Percentiles rank a stretch among this genome's conserved stretches.
phyloP scores from a whole-genome alignment of 2,113 vertebrate genomes.

The Acinonyx jubatus region DNA sequence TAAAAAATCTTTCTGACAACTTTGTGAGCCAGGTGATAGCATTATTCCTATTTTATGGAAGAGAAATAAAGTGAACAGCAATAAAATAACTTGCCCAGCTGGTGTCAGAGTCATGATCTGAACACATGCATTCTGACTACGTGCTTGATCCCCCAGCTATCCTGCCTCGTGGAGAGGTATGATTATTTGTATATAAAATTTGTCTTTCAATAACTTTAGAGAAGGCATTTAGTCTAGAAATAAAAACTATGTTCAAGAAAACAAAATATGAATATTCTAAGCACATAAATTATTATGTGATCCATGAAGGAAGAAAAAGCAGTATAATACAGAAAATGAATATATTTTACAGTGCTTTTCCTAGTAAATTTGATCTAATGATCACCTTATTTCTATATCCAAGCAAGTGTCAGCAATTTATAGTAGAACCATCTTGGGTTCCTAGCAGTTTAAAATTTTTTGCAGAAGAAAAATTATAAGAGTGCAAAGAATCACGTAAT shows the following conservation, averaged over 20 bases:
- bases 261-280: not conserved
- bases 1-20: not conserved
- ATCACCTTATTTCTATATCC: not conserved
- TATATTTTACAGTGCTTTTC: not conserved
- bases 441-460: constrained; percentile 25
- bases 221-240: not conserved
- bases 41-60: not conserved
- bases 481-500: not conserved
- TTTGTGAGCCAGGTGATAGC: not conserved
- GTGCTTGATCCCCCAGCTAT: not conserved
- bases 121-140: accelerated
- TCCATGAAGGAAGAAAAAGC: not conserved
- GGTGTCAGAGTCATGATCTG: not conserved
- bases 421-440: not conserved
- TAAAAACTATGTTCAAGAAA: not conserved
- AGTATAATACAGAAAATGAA: not conserved
- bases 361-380: not conserved
- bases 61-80: not conserved
- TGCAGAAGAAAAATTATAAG: constrained; percentile 14
- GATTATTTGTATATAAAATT: not conserved
- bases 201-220: not conserved
- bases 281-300: not conserved
- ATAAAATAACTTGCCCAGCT: not conserved
- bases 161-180: not conserved
- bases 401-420: constrained; percentile 3